phyloP scores from a whole-genome alignment of 2,888 invertebrate species.

The Dione juno region DNA sequence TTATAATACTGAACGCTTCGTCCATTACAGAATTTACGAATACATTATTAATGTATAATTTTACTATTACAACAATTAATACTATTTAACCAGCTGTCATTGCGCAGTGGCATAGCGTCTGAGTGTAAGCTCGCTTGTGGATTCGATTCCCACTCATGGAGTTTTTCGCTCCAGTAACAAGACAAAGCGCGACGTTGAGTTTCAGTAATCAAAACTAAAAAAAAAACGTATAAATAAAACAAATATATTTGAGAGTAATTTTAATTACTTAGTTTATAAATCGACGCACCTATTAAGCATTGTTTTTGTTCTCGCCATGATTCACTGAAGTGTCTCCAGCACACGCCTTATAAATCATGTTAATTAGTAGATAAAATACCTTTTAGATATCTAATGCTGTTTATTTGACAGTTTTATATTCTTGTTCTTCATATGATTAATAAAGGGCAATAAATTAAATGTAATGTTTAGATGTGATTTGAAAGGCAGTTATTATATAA shows the following conservation, averaged over 20 bases:
- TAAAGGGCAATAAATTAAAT: not conserved
- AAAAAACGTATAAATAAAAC: too few species aligned
- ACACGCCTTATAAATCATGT: constrained; percentile 1
- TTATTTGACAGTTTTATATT: constrained; percentile 21
- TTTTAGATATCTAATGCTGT: constrained; percentile 1
- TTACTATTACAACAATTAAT: too few species aligned
- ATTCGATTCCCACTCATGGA: not conserved
- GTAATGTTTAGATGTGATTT: not conserved
- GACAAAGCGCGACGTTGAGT: not conserved
- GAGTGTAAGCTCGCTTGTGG: not conserved
- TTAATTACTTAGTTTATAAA: not conserved
- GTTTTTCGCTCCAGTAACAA: not conserved
- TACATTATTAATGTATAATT: too few species aligned
- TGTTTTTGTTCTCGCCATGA: constrained; percentile 3
- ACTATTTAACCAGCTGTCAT: too few species aligned
- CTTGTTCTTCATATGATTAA: constrained; percentile 13
- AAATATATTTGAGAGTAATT: not conserved
- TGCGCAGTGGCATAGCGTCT: not conserved
- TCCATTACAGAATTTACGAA: too few species aligned
- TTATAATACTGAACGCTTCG: too few species aligned
- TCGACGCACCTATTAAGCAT: not conserved
- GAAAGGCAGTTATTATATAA: not conserved
- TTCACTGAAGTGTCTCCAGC: not conserved
- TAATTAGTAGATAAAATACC: constrained; percentile 19
- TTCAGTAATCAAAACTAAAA: too few species aligned